Evolutionary conservation across 2,888 invertebrate genomes (phyloP).

Genomic region (Dryomyza anilis): DNA sequence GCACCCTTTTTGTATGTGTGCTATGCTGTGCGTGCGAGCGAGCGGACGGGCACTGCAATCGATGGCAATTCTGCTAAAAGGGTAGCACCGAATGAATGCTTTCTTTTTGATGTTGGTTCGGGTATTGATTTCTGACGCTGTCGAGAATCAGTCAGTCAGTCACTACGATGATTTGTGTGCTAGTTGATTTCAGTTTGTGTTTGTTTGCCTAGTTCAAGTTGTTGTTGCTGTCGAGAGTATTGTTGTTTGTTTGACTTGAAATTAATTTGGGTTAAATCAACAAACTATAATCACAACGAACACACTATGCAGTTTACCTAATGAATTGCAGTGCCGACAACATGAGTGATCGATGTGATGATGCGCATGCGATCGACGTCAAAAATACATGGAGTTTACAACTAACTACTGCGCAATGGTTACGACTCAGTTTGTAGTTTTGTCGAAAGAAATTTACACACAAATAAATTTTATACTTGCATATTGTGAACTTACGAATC

Average conservation of each 20-base stretch:
- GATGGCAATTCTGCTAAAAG: no score
- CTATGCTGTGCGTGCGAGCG: no score
- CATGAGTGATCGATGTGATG: neutral
- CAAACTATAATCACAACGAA: slow-evolving; percentile 29
- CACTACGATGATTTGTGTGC: neutral
- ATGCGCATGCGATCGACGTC: neutral
- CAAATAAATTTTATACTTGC: no score
- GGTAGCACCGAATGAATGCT: neutral
- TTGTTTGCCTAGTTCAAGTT: slow-evolving; percentile 6
- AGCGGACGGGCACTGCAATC: no score
- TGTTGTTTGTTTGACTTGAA: slow-evolving; percentile 47
- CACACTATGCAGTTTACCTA: neutral
- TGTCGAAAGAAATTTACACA: no score
- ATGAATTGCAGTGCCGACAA: neutral
- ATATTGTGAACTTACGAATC: no score
- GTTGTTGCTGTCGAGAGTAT: slow-evolving; percentile 1
- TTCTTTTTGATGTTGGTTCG: neutral
- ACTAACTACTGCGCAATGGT: no score
- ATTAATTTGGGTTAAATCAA: slow-evolving; percentile 52
- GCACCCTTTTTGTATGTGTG: no score
- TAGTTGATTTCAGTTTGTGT: slow-evolving; percentile 27
- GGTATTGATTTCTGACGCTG: neutral
- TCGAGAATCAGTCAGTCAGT: neutral
- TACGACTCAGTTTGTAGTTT: no score
- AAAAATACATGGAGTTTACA: no score